A percentile compares a stretch with the other conserved stretches of the same genome.
Conservation (phyloP, 1,140 invertebrate species). For the Paracyclopina nana region DNA sequence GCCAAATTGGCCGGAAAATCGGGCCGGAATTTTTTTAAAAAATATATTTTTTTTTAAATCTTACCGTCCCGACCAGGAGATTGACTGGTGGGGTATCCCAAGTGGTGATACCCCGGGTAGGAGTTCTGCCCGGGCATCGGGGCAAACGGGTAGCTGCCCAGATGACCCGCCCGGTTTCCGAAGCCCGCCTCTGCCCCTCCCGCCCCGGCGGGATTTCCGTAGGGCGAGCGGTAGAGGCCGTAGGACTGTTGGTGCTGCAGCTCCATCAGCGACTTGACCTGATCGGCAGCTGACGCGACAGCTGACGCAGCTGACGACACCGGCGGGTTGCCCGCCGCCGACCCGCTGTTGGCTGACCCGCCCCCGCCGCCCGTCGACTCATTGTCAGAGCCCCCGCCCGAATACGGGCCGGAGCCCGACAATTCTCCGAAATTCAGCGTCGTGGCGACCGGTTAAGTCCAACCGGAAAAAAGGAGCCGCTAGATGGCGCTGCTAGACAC, state of each 20-base stretch:
- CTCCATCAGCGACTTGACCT: slow-evolving; percentile 15
- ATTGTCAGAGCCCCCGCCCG: slow-evolving; percentile 4
- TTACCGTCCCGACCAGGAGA: slow-evolving; percentile 4
- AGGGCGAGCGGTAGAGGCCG: neutral
- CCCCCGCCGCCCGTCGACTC: too few relatives aligned
- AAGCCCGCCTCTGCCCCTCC: neutral
- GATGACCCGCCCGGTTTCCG: neutral
- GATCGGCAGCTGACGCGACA: too few relatives aligned
- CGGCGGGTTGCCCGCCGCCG: too few relatives aligned
- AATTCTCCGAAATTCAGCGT: slow-evolving; percentile 1
- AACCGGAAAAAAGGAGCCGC: neutral
- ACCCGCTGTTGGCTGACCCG: too few relatives aligned
- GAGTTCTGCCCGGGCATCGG: slow-evolving; percentile 1
- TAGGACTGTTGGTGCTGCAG: slow-evolving; percentile 6
- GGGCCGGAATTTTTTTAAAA: neutral
- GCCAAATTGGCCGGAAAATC: neutral
- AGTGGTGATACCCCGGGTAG: slow-evolving; percentile 3
- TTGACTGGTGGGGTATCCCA: neutral
- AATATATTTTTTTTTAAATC: neutral
- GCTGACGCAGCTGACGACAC: too few relatives aligned
- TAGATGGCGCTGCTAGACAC: neutral
- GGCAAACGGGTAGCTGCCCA: neutral
- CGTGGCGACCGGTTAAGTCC: too few relatives aligned
- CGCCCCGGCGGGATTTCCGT: neutral
- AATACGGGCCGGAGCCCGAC: neutral